Evolutionary conservation across 2,113 vertebrate species (phyloP), one percentile per base, ranked within the genome.

Genomic region (Panurus biarmicus): DNA sequence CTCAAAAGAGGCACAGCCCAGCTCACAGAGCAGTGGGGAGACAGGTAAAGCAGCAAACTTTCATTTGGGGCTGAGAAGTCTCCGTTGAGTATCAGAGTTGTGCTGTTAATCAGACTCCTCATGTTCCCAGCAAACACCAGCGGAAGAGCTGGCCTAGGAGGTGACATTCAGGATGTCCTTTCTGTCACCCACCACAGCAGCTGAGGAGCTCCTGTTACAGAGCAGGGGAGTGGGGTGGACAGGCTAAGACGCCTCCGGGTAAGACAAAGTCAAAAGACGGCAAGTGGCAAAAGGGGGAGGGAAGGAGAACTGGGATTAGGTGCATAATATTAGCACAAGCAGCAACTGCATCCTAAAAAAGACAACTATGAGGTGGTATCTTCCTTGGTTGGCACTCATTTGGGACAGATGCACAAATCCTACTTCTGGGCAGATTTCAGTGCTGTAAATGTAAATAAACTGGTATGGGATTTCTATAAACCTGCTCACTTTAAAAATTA

Each of bases 151-250:
- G 44, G 70, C 89, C 14, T 22, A 78, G 94, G 85, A 50, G 53
- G 56, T 93, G 92, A 57, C 61, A 87, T 93, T 90, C 95, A 94
- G 87, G 61, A 95, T 96, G 89, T 67, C 96, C 95, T 97, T 98
- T 89, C 88, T 95, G 70, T 97, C 81, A 91, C 85, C 73, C 92
- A 91, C 80, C 75, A 88, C 74, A 95, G 96, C 97, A 98, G 98
- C 97, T 98, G 98, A 96, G 96, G 74, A 77, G 95, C 93, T 98
- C 97, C 84, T 89, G 92, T 98, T 98, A 97, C 97, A 94, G 73
- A 89, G 87, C 95, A 96, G 65, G 75, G 94, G 89, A 97, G 91
- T 94, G 94, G 95, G 93, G 90, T 62, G 69, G 87, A 89, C 87
- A 94, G 67, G 78, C 83, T 93, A 93, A 93, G 92, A 96, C 50